Percentiles rank a stretch among this genome's conserved stretches.
phyloP scores from a whole-genome alignment of 2,113 vertebrate species.

The Azemiops feae region DNA sequence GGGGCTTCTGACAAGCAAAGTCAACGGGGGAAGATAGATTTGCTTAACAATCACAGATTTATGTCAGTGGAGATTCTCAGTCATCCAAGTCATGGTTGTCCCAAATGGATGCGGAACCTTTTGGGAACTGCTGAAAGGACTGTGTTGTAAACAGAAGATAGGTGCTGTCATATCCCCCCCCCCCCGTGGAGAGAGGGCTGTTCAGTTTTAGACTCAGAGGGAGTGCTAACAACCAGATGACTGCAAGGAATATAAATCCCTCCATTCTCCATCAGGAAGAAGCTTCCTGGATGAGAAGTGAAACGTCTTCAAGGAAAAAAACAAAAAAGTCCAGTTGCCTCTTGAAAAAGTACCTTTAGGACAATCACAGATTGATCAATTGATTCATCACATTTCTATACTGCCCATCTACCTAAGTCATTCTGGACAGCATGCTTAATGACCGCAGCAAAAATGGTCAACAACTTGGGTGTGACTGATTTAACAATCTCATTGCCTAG shows the following conservation, averaged over 20 bases:
- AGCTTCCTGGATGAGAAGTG: not conserved
- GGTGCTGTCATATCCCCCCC: not conserved
- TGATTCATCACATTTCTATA: not conserved
- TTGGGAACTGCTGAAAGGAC: too few relatives aligned
- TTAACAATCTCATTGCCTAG: not conserved
- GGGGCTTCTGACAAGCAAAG: too few relatives aligned
- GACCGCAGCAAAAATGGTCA: not conserved
- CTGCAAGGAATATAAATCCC: not conserved
- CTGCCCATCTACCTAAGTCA: not conserved
- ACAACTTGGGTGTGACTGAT: not conserved
- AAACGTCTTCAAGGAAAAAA: not conserved
- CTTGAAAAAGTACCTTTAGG: not conserved
- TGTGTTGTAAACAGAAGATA: too few relatives aligned
- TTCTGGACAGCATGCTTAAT: not conserved
- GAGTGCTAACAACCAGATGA: not conserved
- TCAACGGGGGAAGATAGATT: too few relatives aligned
- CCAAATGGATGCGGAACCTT: too few relatives aligned
- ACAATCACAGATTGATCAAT: not conserved
- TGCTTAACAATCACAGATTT: too few relatives aligned
- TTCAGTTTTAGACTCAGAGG: not conserved
- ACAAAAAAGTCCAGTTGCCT: not conserved
- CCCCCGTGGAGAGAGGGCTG: not conserved
- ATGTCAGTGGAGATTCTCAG: too few relatives aligned
- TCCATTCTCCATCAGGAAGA: not conserved
- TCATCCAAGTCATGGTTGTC: too few relatives aligned